phyloP scores from a whole-genome alignment of 1,140 invertebrate species.

The Panonychus citri region DNA sequence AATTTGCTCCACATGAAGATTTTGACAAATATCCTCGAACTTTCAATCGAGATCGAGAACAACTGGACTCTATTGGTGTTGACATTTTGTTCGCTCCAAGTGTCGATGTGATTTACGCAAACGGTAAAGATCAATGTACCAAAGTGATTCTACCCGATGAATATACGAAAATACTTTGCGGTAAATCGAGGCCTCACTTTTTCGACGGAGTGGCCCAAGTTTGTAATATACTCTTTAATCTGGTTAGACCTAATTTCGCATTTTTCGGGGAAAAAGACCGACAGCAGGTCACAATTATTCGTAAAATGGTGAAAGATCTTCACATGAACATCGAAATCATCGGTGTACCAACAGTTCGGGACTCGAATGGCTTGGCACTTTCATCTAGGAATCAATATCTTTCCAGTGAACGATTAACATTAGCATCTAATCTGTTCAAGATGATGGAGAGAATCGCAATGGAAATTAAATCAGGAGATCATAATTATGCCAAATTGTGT shows the following conservation, averaged over 20 bases:
- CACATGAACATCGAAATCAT: not conserved
- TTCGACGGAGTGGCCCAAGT: not conserved
- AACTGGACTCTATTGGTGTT: not conserved
- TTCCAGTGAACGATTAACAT: not conserved
- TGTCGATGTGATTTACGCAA: not conserved
- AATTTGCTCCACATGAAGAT: not conserved
- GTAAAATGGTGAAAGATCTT: conserved; percentile 1
- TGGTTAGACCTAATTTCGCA: conserved; percentile 1
- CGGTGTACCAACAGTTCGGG: conserved; percentile 81
- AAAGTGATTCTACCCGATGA: not conserved
- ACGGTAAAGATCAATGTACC: not conserved
- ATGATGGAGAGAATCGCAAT: not conserved
- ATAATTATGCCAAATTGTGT: not conserved
- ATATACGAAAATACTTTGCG: not conserved
- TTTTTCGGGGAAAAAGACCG: conserved; percentile 4
- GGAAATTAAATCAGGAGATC: not conserved
- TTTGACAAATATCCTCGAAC: not conserved
- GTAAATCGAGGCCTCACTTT: conserved; percentile 1
- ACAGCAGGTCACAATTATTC: conserved; percentile 1
- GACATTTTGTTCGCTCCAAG: not conserved
- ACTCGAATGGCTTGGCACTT: conserved; percentile 93
- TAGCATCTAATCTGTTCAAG: not conserved
- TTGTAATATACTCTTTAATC: conserved; percentile 2
- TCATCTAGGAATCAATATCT: conserved; percentile 43
- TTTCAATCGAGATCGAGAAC: not conserved